Percentiles rank a stretch among this genome's conserved stretches.
Conservation (phyloP, 2,113 vertebrate genomes). For the Zosterops lateralis region DNA sequence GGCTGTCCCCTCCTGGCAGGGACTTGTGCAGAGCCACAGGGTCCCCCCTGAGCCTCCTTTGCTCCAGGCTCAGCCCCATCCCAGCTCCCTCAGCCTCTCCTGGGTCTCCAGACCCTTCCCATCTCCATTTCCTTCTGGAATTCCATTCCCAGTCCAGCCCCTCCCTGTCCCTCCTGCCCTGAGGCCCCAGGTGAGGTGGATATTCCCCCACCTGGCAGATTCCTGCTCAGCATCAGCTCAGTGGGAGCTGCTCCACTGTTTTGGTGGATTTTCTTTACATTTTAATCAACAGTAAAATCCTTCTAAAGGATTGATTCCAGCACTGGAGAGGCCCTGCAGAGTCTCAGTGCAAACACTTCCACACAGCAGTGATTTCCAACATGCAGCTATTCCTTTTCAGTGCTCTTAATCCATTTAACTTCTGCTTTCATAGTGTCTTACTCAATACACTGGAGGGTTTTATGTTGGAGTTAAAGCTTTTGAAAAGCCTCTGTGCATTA, state of each 20-base stretch:
- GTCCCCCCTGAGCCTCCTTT: neutral
- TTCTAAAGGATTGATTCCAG: conserved; percentile 1
- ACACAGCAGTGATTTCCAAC: neutral
- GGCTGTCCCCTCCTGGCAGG: neutral
- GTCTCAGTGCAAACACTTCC: neutral
- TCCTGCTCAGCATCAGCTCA: neutral
- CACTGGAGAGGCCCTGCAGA: neutral
- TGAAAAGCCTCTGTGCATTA: neutral
- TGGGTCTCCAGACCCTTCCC: neutral
- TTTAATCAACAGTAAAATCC: conserved; percentile 19
- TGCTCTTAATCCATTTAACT: conserved; percentile 41
- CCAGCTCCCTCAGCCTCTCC: neutral
- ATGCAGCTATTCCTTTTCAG: neutral
- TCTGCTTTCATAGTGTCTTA: neutral
- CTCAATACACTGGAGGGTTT: neutral
- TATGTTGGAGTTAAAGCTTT: neutral
- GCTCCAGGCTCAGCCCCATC: neutral
- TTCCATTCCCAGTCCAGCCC: fast-evolving
- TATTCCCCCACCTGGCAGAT: neutral
- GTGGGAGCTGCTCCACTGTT: neutral
- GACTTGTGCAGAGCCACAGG: neutral
- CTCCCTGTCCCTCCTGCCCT: fast-evolving
- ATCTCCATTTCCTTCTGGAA: neutral
- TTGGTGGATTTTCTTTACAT: neutral
- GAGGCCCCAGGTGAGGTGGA: neutral